A percentile compares a stretch with the other conserved stretches of the same genome.
phyloP scores from a whole-genome alignment of 2,797 vertebrate species.

The Chaetodon trifasciatus region DNA sequence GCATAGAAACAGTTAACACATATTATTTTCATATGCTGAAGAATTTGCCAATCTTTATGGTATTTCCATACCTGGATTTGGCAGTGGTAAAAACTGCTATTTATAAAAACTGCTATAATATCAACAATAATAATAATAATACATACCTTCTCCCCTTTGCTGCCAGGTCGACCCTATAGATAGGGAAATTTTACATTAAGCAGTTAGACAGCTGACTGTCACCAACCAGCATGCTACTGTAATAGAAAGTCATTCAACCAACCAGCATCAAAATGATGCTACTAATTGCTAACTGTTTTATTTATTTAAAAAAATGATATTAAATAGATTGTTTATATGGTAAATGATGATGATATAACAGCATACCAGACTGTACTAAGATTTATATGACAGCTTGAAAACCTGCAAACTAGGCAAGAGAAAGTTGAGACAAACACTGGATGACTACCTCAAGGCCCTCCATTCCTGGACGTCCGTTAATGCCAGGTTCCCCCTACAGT shows the following conservation, averaged over 20 bases:
- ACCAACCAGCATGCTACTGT: neutral
- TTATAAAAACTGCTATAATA: neutral
- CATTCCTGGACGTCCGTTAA: slow-evolving; percentile 88
- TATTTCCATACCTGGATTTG: neutral
- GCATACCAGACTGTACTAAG: neutral
- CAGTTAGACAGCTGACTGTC: neutral
- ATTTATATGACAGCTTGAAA: neutral
- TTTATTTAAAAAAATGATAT: neutral
- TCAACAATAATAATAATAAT: neutral
- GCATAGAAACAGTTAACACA: neutral
- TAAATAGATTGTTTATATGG: neutral
- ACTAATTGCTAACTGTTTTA: neutral
- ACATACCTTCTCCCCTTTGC: slow-evolving; percentile 89
- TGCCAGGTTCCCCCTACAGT: slow-evolving; percentile 87
- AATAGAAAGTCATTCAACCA: neutral
- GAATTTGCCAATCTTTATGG: neutral
- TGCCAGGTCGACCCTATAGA: slow-evolving; percentile 86
- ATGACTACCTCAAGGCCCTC: slow-evolving; percentile 87
- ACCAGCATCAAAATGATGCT: neutral
- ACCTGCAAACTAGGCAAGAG: neutral
- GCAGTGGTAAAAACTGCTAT: neutral
- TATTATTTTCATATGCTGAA: neutral
- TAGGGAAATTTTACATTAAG: neutral
- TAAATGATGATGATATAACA: neutral
- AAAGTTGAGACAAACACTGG: slow-evolving; percentile 4